Conservation (phyloP, 2,797 vertebrate genomes). For the Passerculus sandwichensis region DNA sequence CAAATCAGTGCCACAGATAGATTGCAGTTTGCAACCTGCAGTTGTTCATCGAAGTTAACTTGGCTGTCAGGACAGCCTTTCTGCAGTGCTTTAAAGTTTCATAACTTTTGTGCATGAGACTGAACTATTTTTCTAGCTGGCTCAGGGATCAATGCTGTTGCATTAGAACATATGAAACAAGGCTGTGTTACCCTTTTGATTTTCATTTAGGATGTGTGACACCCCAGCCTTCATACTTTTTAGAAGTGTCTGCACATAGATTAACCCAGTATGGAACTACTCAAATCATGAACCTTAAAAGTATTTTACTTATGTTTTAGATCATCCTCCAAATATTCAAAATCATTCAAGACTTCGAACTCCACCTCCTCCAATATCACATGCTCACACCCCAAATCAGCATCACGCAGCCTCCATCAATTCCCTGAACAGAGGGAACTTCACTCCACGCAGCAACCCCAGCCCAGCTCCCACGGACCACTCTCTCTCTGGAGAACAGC, state of each 20-base stretch:
- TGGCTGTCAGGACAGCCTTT: constrained; percentile 8
- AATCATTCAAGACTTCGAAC: constrained; percentile 93
- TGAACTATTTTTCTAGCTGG: neutral
- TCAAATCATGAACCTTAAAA: neutral
- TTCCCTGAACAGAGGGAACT: constrained; percentile 94
- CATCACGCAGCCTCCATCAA: constrained; percentile 92
- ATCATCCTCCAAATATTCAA: constrained; percentile 85
- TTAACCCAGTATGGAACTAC: neutral
- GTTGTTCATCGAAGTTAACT: neutral
- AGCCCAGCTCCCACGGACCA: constrained; percentile 95
- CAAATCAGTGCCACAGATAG: constrained; percentile 18
- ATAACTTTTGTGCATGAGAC: neutral
- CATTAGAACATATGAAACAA: neutral
- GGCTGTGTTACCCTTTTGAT: neutral
- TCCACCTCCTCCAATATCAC: constrained; percentile 90
- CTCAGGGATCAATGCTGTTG: neutral
- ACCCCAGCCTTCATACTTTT: neutral
- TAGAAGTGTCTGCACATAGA: neutral
- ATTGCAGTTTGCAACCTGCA: neutral
- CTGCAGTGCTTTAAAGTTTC: neutral
- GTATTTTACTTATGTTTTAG: constrained; percentile 52
- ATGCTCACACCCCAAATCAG: constrained; percentile 91
- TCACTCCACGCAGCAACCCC: constrained; percentile 94
- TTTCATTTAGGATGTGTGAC: neutral
- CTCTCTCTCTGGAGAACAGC: constrained; percentile 90